Evolutionary conservation across 2,888 invertebrate genomes (phyloP), one percentile per base, ranked within the genome.

Genomic region (Congeria kusceri): DNA sequence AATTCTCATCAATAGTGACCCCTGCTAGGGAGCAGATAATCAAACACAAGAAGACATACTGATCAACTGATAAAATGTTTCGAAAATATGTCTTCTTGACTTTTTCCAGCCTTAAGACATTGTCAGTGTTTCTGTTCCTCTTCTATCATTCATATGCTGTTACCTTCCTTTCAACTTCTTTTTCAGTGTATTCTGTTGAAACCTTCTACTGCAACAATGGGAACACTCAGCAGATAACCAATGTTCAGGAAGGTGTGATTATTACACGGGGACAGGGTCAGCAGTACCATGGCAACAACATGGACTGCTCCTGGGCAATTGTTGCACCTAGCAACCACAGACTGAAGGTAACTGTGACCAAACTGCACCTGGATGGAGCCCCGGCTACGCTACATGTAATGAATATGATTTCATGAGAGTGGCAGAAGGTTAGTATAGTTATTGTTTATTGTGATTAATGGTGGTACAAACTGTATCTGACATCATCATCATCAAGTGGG

Each of bases 361-460:
- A 29, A 13, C 68, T 80, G 0, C 70, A 87, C 29, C 69, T 89
- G 23, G 80, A 87, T 87, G 84, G 78, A 82, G 85, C 18, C 84
- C 87, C 5, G 44, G 80, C 4, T 85, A 84, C 58, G 74, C 85
- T 18, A 77, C 86, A 5, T 89, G 88, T 59, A 70, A 65, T 18
- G 80, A 78, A 7, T 87, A 85, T 66, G 88, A 89, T 69, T 73
- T 84, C 59, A 66, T 89, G 20, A 57, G 74, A 18, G 75, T 88
- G 13, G 49, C 56, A 11, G 83, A 88, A 77, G 88, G 87, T 88
- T 62, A 70, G 61, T 46, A 47, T 32, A 13, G 3, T 3, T 32
- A 13, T 27, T 59, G 9, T 13, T 62, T 13, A 25, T 11, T 11
- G n/a, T 39, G 7, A 39, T 11, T n/a, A 39, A 9, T 15, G 5